Evolutionary conservation across 1,140 invertebrate species (phyloP), one percentile per base, ranked within the genome.

Genomic region (Hylaeus anthracinus): DNA sequence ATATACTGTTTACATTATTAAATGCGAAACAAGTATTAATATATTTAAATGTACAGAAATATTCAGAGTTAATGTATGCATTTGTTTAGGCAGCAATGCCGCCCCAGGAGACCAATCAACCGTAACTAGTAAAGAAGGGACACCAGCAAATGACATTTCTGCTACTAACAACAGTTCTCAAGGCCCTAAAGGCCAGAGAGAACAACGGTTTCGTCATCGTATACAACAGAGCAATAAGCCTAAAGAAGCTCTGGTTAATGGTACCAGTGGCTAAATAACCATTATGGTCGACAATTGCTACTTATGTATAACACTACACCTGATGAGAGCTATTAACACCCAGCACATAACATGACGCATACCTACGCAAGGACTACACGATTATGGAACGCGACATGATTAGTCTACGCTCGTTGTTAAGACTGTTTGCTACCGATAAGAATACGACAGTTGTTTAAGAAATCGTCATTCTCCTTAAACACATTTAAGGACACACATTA

Each of bases 191-290:
- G 88, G 93, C 85, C 91, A 93, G 79, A 86, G 94, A 88, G 92
- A 92, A 83, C 88, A 88, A 76, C 90, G 94, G 83, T 77, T 88
- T 77, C 93, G 93, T 79, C 91, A 92, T 73, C 93, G 93, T 85
- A 93, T 93, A 70, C 90, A 93, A 58, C 90, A 93, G 72, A 93
- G 92, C 86, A 93, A 92, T 84, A 95, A 95, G 91, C 94, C 94
- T 77, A 95, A 95, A 85, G 95, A 95, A 89, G 91, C 94, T 81
- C 92, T 95, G 90, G 95, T 95, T 63, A 95, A 95, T 83, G 95
- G 95, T 88, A 95, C 94, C 88, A 94, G 93, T 93, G 93, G 93
- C 90, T 94, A 94, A 92, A 81, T 67, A 86, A 85, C 77, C 86
- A 69, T 67, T 75, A 64, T 56, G 82, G 61, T 85, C 65, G 56